A percentile compares a stretch with the other conserved stretches of the same genome.
These are phyloP conservation scores for Holacanthus passer DNA, from an alignment of 2,113 vertebrate species.

Conservation along the genomic window DNA sequence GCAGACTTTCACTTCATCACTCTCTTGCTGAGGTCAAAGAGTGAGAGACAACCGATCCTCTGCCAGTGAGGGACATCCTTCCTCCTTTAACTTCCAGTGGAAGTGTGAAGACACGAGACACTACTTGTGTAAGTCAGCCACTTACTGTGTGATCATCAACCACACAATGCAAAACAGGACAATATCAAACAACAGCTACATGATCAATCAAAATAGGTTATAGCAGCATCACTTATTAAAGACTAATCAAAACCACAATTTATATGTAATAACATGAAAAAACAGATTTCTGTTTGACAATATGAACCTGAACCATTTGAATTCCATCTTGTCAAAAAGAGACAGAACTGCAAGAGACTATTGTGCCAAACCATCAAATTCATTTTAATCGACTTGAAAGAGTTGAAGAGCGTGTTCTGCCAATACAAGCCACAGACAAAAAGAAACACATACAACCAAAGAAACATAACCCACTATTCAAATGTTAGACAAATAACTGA, in stretches of 20 bases:
- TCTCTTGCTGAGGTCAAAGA: conserved; percentile 20
- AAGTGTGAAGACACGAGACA: conserved; percentile 5
- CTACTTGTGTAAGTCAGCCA: neutral
- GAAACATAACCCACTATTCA: conserved; percentile 39
- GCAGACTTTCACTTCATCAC: conserved; percentile 22
- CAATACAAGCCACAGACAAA: neutral
- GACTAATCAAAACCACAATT: neutral
- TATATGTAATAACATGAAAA: neutral
- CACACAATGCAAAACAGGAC: neutral
- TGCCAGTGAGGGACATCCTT: neutral
- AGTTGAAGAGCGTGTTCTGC: neutral
- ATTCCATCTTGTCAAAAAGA: neutral
- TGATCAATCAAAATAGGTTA: neutral
- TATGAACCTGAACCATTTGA: neutral
- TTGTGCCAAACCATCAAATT: neutral
- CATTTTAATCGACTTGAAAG: conserved; percentile 3
- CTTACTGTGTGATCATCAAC: neutral
- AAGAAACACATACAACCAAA: neutral
- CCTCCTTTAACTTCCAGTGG: neutral
- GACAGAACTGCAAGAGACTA: neutral
- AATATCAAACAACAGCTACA: neutral
- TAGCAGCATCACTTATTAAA: neutral
- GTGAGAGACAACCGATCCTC: neutral
- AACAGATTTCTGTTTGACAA: neutral
- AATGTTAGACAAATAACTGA: conserved; percentile 54